phyloP scores from a whole-genome alignment of 2,797 vertebrate genomes.

The Tinamus major region DNA sequence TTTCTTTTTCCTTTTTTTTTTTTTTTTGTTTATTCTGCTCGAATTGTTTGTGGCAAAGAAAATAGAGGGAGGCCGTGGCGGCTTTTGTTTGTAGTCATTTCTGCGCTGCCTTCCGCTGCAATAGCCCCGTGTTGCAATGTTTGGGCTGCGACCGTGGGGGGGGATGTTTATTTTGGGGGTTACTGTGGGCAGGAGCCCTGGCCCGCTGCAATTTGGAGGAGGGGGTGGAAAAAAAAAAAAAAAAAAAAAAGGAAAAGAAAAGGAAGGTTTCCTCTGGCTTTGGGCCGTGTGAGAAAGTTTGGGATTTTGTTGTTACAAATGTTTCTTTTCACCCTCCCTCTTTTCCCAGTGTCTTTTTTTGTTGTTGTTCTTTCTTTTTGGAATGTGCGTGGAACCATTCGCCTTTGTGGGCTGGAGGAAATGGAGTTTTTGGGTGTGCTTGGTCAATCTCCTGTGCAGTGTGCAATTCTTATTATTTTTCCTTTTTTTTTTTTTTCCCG shows the following conservation, averaged over 20 bases:
- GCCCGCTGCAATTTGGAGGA: not conserved
- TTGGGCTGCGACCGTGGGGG: not conserved
- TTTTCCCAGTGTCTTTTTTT: not conserved
- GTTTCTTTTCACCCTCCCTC: not conserved
- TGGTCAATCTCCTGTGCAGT: not conserved
- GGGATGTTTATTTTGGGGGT: not conserved
- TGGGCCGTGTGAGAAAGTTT: conserved; percentile 27
- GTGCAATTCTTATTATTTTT: not conserved
- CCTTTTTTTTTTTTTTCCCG: too few species aligned
- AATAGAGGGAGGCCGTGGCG: not conserved
- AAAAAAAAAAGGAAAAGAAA: too few species aligned
- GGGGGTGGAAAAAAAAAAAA: too few species aligned
- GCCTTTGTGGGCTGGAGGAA: not conserved
- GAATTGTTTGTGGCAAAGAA: not conserved
- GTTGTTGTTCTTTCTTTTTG: not conserved
- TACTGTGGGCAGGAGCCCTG: not conserved
- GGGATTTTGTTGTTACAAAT: not conserved
- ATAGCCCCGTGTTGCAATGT: not conserved
- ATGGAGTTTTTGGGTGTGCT: not conserved
- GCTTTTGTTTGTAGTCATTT: not conserved
- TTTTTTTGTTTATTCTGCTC: not conserved
- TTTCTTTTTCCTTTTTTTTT: too few species aligned
- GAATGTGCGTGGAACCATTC: accelerated
- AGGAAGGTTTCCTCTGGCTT: not conserved
- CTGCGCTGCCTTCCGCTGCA: not conserved